Conservation (phyloP, 2,888 invertebrate genomes). For the Pedicia rivosa region DNA sequence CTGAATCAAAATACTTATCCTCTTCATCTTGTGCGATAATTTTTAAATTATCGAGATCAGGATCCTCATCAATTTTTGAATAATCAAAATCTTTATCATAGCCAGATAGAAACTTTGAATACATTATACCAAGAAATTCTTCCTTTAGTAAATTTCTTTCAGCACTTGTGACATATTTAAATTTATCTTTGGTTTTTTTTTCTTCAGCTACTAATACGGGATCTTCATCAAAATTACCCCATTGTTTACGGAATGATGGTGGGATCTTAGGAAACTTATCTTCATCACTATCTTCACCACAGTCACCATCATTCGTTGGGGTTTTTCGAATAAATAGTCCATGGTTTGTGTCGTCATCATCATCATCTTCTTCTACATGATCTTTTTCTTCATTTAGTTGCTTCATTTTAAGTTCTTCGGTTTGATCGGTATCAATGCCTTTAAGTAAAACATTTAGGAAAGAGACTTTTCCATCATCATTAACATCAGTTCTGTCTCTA, state of each 20-base stretch:
- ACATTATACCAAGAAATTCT: slow-evolving; percentile 77
- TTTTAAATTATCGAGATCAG: slow-evolving; percentile 60
- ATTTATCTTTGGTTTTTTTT: slow-evolving; percentile 15
- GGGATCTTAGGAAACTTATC: slow-evolving; percentile 23
- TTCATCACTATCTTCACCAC: slow-evolving; percentile 14
- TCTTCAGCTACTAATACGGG: slow-evolving; percentile 8
- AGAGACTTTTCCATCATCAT: slow-evolving; percentile 34
- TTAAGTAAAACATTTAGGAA: slow-evolving; percentile 66
- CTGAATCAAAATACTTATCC: slow-evolving; percentile 81
- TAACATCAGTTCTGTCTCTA: slow-evolving; percentile 41
- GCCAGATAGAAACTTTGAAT: slow-evolving; percentile 67
- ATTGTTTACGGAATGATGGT: slow-evolving; percentile 27
- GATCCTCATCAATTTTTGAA: slow-evolving; percentile 60
- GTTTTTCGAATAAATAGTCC: neutral
- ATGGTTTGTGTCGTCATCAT: slow-evolving; percentile 12
- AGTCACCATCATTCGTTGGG: slow-evolving; percentile 5
- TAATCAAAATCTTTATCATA: slow-evolving; percentile 74
- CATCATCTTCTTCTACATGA: slow-evolving; percentile 25
- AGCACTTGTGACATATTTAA: slow-evolving; percentile 33
- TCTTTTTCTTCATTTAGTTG: slow-evolving; percentile 42
- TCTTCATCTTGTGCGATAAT: slow-evolving; percentile 66
- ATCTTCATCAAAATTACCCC: slow-evolving; percentile 40
- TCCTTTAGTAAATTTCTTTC: slow-evolving; percentile 52
- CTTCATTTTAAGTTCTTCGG: slow-evolving; percentile 41
- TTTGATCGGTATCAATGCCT: slow-evolving; percentile 58